phyloP scores from a whole-genome alignment of 2,888 invertebrate species.

The Caenorhabditis uteleia region DNA sequence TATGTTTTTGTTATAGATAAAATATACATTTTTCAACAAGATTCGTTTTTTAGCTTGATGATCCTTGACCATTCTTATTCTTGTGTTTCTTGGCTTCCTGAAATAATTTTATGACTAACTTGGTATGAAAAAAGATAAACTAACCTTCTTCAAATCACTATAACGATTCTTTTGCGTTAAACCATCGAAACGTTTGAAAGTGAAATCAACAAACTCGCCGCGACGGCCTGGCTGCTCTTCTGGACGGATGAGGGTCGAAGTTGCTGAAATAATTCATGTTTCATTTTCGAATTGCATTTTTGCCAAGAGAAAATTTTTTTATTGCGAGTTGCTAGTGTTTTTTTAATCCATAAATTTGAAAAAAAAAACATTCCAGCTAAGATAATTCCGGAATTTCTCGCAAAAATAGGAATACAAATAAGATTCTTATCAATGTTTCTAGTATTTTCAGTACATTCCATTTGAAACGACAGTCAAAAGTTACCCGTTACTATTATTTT shows the following conservation, averaged over 20 bases:
- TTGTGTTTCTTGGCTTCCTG: conserved; percentile 35
- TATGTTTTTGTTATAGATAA: no score
- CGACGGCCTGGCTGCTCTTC: conserved; percentile 47
- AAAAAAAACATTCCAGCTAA: conserved; percentile 1
- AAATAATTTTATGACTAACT: conserved; percentile 2
- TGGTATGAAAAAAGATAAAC: neutral
- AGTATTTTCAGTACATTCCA: no score
- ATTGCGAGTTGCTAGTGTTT: no score
- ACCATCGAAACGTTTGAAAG: conserved; percentile 98
- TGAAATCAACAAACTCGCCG: conserved; percentile 99
- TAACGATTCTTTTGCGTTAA: conserved; percentile 75
- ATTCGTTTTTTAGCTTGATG: conserved; percentile 16
- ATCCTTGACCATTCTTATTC: conserved; percentile 21
- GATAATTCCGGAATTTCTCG: no score
- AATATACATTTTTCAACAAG: no score
- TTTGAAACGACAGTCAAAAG: no score
- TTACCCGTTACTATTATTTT: no score
- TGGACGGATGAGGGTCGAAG: conserved; percentile 26
- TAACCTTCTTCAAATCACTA: conserved; percentile 40
- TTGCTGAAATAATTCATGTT: conserved; percentile 23
- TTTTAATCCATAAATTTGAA: conserved; percentile 1
- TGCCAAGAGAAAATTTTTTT: neutral
- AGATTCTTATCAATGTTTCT: no score
- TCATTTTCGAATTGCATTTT: neutral
- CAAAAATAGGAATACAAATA: no score